Conservation (phyloP, 1,140 invertebrate genomes). For the Drosophila ambigua region DNA sequence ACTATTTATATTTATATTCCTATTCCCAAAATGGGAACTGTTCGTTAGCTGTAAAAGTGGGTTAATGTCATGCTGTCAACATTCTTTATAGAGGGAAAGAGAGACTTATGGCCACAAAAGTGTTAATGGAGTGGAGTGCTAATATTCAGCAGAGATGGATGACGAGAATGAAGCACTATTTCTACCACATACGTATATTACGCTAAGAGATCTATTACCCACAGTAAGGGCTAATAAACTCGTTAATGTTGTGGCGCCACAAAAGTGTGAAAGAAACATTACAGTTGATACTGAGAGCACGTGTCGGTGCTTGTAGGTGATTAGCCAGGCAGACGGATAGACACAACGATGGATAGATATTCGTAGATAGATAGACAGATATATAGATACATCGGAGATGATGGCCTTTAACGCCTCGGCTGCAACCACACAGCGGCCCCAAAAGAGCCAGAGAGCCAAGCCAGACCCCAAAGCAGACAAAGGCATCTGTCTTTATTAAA, state of each 20-base stretch:
- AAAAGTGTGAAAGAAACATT: constrained; percentile 48
- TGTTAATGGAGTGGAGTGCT: too few species aligned
- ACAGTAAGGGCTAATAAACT: constrained; percentile 60
- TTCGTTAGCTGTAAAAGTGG: constrained; percentile 69
- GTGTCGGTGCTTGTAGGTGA: constrained; percentile 56
- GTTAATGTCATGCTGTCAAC: constrained; percentile 63
- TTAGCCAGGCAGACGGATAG: constrained; percentile 50
- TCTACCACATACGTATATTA: too few species aligned
- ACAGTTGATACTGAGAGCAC: constrained; percentile 39
- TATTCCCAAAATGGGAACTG: constrained; percentile 49
- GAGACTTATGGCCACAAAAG: constrained; percentile 7
- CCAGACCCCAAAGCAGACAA: constrained; percentile 11
- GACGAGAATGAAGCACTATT: too few species aligned
- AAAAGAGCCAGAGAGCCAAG: too few species aligned
- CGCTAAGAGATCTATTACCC: too few species aligned
- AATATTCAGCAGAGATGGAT: too few species aligned
- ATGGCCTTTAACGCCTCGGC: constrained; percentile 64
- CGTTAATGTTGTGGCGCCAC: constrained; percentile 51
- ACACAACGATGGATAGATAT: constrained; percentile 26
- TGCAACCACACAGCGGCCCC: constrained; percentile 6
- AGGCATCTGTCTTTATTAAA: constrained; percentile 65
- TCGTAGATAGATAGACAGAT: constrained; percentile 7
- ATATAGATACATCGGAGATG: constrained; percentile 18
- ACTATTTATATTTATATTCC: background rate
- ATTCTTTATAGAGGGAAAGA: background rate